Percentiles rank a stretch among this genome's conserved stretches.
These are phyloP conservation scores for Caerostris darwini DNA, from an alignment of 1,140 invertebrate genomes.

Conservation along the genomic window DNA sequence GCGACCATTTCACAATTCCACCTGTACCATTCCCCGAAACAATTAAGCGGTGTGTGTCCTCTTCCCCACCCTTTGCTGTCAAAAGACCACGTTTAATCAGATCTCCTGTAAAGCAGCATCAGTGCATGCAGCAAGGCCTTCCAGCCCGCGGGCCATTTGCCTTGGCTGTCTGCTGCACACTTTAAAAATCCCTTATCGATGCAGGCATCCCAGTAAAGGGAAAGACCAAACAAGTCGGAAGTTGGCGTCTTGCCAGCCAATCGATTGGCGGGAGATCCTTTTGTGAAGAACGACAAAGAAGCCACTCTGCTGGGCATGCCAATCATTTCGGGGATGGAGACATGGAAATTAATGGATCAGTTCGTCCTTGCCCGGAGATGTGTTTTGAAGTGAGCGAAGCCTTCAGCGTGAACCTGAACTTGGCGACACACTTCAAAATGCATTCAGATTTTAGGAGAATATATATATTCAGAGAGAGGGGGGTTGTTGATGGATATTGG, in stretches of 20 bases:
- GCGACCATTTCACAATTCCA: too few species aligned
- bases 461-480: background rate
- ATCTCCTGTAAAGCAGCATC: too few species aligned
- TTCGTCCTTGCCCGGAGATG: background rate
- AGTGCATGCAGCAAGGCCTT: too few species aligned
- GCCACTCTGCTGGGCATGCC: slow-evolving; percentile 47
- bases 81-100: too few species aligned
- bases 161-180: too few species aligned
- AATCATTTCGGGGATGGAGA: slow-evolving; percentile 54
- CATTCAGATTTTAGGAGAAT: background rate
- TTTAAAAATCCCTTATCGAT: too few species aligned
- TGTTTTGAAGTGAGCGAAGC: background rate
- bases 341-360: slow-evolving; percentile 62
- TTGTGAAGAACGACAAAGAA: slow-evolving; percentile 56
- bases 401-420: background rate
- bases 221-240: slow-evolving; percentile 50
- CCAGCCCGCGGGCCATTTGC: too few species aligned
- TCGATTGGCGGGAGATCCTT: slow-evolving; percentile 15
- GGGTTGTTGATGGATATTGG: slow-evolving; percentile 22
- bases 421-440: too few species aligned
- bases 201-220: background rate
- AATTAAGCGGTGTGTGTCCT: too few species aligned
- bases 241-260: slow-evolving; percentile 57
- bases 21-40: too few species aligned
- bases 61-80: too few species aligned